phyloP scores from a whole-genome alignment of 2,888 invertebrate genomes.

The Nomada flava region DNA sequence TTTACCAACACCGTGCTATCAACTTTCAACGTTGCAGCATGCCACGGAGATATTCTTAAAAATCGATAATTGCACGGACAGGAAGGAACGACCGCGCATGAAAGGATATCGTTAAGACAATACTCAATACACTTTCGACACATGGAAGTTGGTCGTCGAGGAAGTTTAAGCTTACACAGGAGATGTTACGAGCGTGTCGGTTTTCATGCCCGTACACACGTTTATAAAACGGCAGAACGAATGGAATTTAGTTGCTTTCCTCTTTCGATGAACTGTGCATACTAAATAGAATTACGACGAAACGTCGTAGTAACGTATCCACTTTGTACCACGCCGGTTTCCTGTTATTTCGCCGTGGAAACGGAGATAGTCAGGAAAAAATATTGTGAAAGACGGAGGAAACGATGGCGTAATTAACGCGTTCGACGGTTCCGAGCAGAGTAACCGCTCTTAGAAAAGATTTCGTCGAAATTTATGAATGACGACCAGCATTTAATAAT shows the following conservation, averaged over 20 bases:
- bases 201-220: conserved; percentile 62
- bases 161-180: conserved; percentile 52
- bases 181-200: conserved; percentile 59
- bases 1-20: neutral
- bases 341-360: conserved; percentile 26
- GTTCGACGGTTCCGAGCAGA: neutral
- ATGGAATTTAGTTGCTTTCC: conserved; percentile 64
- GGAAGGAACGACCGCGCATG: neutral
- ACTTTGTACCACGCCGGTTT: conserved; percentile 50
- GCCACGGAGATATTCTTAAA: neutral
- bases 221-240: conserved; percentile 60
- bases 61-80: neutral
- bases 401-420: conserved; percentile 15
- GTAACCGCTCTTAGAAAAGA: neutral
- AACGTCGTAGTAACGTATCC: conserved; percentile 51
- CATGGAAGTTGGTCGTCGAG: conserved; percentile 44
- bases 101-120: conserved; percentile 28
- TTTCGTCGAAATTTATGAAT: no score
- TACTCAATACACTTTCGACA: conserved; percentile 45
- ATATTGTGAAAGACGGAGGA: conserved; percentile 8
- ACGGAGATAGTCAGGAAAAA: conserved; percentile 4
- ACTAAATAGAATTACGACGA: conserved; percentile 63
- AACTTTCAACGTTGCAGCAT: neutral
- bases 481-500: no score
- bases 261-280: conserved; percentile 54